Base-by-base conservation (phyloP, 2,888 invertebrate species). In the Euzophera pinguis region DNA sequence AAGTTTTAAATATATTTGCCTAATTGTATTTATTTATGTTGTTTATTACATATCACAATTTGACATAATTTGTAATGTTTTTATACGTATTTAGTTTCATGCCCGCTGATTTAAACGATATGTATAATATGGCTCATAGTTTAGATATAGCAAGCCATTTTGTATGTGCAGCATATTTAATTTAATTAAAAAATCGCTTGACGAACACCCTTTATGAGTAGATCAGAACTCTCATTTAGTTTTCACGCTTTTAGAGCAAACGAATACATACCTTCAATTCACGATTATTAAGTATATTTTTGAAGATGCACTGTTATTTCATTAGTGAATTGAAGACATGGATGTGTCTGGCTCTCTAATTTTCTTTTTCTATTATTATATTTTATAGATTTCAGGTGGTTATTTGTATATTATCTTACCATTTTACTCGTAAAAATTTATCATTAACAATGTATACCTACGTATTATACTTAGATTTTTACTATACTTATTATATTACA, bases 201-300 rank as follows among this genome's bases (percentile, higher is more conserved):
- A 63, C 58, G 14, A 62, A 57, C 70, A 71, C 61, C 47, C 52
- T 52, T 56, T 57, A 53, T 55, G 58, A 58, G 62, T 55, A 37
- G 22, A 22, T 45, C 62, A 63, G 62, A 53, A 42, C 38, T 47
- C 41, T 63, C 78, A 80, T 76, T 60, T 86, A 87, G 87, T 74
- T 77, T 68, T 84, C 86, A 82, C 74, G 89, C 89, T 90, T 88
- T 67, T 87, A 88, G 88, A 87, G 90, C 89, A 73, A 83, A 71
- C 64, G 63, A 66, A 72, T 75, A 84, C 84, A 82, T 89, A 85
- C 81, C 89, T 88, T 89, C 89, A 89, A 89, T 90, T 89, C 90
- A 88, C 87, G 66, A 55, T 59, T 65, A 63, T 63, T 65, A 62
- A 60, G 57, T 77, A 56, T 62, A 70, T 68, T 65, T 63, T 69